Conservation (phyloP, 2,113 vertebrate genomes). For the Lonchura striata region DNA sequence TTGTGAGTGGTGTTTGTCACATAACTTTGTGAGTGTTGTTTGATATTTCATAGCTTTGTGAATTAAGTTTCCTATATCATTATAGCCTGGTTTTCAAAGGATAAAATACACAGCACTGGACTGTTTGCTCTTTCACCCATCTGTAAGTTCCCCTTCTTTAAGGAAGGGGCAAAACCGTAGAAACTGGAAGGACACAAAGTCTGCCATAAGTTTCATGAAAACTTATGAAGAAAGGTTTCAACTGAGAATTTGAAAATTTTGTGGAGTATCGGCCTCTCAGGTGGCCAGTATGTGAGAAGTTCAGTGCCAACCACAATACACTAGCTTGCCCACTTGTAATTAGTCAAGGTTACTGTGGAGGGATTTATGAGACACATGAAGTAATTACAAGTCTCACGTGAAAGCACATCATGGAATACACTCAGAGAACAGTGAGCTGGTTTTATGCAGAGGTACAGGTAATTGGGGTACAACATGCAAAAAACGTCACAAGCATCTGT, state of each 20-base stretch:
- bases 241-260: not conserved
- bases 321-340: constrained; percentile 7
- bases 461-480: not conserved
- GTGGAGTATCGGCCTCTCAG: not conserved
- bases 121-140: not conserved
- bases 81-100: constrained; percentile 29
- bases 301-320: not conserved
- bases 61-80: constrained; percentile 39
- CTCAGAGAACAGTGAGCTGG: not conserved
- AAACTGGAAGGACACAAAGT: not conserved
- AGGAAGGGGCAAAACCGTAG: not conserved
- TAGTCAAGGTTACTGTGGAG: constrained; percentile 23
- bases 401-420: not conserved
- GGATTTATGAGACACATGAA: constrained; percentile 37
- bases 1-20: constrained; percentile 53
- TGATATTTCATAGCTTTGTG: constrained; percentile 31
- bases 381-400: not conserved
- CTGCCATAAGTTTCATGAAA: not conserved
- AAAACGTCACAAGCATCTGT: not conserved
- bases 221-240: not conserved
- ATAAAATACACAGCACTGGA: not conserved
- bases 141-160: not conserved
- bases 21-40: constrained; percentile 35
- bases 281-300: not conserved
- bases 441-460: not conserved